Percentiles rank a stretch among this genome's conserved stretches.
phyloP scores from a whole-genome alignment of 2,113 vertebrate species.

The Phoenicopterus ruber region DNA sequence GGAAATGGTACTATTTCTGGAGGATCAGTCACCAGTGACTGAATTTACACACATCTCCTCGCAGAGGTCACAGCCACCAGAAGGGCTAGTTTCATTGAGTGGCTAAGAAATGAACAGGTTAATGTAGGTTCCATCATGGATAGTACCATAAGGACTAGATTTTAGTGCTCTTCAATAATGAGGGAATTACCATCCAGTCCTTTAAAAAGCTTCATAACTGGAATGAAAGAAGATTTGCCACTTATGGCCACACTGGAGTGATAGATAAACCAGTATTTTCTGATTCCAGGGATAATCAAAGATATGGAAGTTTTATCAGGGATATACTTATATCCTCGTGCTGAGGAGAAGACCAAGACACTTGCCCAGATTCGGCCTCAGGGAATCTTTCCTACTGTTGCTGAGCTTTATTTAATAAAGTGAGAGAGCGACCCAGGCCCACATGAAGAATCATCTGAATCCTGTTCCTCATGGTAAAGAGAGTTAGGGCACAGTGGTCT shows the following conservation, averaged over 20 bases:
- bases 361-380: neutral
- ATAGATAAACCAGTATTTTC: neutral
- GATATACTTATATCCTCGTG: neutral
- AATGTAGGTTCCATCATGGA: neutral
- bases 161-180: neutral
- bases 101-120: neutral
- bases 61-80: neutral
- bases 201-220: neutral
- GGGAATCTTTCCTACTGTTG: neutral
- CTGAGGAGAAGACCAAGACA: neutral
- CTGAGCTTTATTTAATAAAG: neutral
- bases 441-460: neutral
- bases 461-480: neutral
- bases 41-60: neutral
- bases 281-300: neutral
- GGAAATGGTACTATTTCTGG: neutral
- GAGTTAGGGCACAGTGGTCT: neutral
- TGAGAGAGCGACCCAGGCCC: neutral
- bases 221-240: neutral
- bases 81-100: neutral
- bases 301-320: neutral
- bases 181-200: neutral
- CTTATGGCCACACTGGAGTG: neutral
- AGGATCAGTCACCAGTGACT: neutral
- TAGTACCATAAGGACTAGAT: neutral